Conservation (phyloP, 2,797 vertebrate genomes). For the Agapornis canus region DNA sequence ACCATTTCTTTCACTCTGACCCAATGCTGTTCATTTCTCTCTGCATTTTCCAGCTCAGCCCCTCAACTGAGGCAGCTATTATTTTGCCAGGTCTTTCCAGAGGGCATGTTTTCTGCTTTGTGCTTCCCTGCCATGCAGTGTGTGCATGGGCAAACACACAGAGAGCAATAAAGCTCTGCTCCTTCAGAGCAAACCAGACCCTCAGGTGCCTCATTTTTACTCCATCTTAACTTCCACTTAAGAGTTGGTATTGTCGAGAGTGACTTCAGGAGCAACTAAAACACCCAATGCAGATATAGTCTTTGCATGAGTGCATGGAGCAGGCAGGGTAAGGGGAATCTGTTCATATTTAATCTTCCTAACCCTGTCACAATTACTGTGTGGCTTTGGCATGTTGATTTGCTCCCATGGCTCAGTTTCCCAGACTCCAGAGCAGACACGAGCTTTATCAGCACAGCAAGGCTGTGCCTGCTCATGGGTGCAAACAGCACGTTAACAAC, state of each 20-base stretch:
- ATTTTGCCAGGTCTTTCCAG: neutral
- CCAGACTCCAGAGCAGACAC: neutral
- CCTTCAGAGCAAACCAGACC: neutral
- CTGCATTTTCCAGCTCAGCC: neutral
- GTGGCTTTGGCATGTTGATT: neutral
- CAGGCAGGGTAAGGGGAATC: neutral
- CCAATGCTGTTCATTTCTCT: neutral
- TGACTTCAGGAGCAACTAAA: neutral
- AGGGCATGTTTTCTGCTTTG: neutral
- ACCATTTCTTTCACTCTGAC: neutral
- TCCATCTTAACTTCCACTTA: neutral
- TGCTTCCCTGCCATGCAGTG: neutral
- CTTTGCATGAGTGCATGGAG: rapidly evolving
- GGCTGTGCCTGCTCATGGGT: neutral
- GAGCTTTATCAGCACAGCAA: neutral
- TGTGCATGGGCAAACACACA: neutral
- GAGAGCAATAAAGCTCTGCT: neutral
- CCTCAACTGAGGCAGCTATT: neutral
- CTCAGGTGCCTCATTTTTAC: neutral
- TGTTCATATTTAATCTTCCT: neutral
- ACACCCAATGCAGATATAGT: rapidly evolving
- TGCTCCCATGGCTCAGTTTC: neutral
- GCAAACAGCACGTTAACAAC: neutral
- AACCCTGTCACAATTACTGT: neutral
- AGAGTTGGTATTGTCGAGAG: neutral